These are phyloP conservation scores for Cetoscarus ocellatus DNA, from an alignment of 2,797 vertebrate genomes.

Conservation along the genomic window DNA sequence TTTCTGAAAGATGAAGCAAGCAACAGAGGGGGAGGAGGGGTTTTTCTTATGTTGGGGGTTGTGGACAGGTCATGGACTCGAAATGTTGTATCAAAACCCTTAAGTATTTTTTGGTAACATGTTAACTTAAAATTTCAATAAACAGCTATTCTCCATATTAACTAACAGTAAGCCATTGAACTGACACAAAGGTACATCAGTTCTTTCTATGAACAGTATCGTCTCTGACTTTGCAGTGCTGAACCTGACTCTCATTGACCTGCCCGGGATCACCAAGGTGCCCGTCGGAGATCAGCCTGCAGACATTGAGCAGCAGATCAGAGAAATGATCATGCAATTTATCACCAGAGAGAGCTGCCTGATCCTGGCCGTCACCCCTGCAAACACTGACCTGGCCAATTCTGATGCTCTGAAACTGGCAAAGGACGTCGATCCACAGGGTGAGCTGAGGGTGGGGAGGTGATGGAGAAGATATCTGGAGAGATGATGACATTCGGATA, in stretches of 20 bases:
- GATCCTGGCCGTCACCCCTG: slow-evolving; percentile 95
- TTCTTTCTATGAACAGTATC: slow-evolving; percentile 1
- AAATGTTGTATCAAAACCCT: too few species aligned
- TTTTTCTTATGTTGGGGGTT: too few species aligned
- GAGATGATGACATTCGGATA: not conserved
- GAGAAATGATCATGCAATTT: slow-evolving; percentile 97
- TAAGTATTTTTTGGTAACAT: too few species aligned
- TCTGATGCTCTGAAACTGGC: slow-evolving; percentile 96
- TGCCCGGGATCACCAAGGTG: slow-evolving; percentile 98
- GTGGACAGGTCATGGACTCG: too few species aligned
- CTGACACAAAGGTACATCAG: not conserved
- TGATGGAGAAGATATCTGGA: not conserved
- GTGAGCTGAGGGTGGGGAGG: slow-evolving; percentile 68
- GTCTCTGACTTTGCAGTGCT: slow-evolving; percentile 83
- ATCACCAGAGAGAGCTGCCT: slow-evolving; percentile 94
- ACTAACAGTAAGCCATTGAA: not conserved
- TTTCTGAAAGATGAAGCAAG: too few species aligned
- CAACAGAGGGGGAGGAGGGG: too few species aligned
- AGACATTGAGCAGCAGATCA: slow-evolving; percentile 97
- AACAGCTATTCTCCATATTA: too few species aligned
- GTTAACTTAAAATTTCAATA: too few species aligned
- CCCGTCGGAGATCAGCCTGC: slow-evolving; percentile 96
- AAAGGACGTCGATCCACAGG: slow-evolving; percentile 96
- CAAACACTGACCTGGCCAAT: slow-evolving; percentile 97
- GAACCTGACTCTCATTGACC: slow-evolving; percentile 96